These are phyloP conservation scores for Echeneis naucrates DNA, from an alignment of 2,797 vertebrate species.

Conservation along the genomic window DNA sequence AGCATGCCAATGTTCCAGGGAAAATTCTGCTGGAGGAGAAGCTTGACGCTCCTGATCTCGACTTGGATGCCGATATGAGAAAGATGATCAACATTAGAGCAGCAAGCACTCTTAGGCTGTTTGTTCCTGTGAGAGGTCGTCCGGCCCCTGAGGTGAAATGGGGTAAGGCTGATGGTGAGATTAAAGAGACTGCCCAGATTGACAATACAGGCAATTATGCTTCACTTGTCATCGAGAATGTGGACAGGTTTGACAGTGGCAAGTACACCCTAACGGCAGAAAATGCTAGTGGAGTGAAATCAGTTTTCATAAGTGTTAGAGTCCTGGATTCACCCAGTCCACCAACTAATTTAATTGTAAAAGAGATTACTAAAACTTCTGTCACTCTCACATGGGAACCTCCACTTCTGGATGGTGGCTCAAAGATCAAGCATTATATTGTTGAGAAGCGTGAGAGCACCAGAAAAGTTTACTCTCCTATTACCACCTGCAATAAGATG, in stretches of 20 bases:
- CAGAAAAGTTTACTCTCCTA: conserved; percentile 94
- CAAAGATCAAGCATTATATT: conserved; percentile 97
- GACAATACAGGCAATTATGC: conserved; percentile 95
- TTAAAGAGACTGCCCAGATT: conserved; percentile 93
- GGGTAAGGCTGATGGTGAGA: conserved; percentile 93
- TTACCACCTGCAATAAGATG: conserved; percentile 94
- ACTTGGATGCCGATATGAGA: conserved; percentile 95
- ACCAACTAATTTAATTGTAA: conserved; percentile 92
- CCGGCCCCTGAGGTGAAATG: conserved; percentile 98
- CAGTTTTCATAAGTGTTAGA: conserved; percentile 96
- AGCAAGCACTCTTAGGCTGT: conserved; percentile 93
- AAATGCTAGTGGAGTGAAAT: conserved; percentile 95
- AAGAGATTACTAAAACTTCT: conserved; percentile 95
- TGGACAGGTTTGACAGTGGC: conserved; percentile 96
- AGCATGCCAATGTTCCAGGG: conserved; percentile 93
- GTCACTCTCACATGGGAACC: conserved; percentile 97
- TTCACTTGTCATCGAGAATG: conserved; percentile 95
- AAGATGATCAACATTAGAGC: conserved; percentile 97
- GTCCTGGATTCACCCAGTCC: conserved; percentile 96
- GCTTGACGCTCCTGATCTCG: conserved; percentile 95
- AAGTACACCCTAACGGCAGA: conserved; percentile 96
- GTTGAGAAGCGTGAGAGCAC: conserved; percentile 98
- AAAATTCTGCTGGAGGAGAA: conserved; percentile 94
- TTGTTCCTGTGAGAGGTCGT: conserved; percentile 95
- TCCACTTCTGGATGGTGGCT: conserved; percentile 94